Percentiles rank a stretch among this genome's conserved stretches.
phyloP scores from a whole-genome alignment of 53 echinoderm and acorn worm genomes.

The Paracentrotus lividus region DNA sequence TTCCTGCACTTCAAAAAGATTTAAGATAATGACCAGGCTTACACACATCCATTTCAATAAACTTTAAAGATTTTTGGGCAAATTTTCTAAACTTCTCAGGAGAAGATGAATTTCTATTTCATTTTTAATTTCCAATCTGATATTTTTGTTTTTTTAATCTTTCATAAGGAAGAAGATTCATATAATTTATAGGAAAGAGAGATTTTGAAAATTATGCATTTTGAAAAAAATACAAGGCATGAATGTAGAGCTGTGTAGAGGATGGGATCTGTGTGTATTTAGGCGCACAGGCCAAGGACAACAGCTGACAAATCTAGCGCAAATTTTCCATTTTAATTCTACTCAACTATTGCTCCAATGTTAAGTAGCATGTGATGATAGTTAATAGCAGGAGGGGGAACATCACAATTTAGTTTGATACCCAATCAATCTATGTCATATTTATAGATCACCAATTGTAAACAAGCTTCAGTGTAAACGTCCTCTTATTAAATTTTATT shows the following conservation, averaged over 20 bases:
- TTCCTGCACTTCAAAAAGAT: too few relatives aligned
- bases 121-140: too few relatives aligned
- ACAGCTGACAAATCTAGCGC: conserved; percentile 16
- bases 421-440: conserved; percentile 27
- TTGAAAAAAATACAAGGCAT: background rate
- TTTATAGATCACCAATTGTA: conserved; percentile 41
- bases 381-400: background rate
- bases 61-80: background rate
- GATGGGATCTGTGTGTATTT: background rate
- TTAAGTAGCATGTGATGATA: background rate
- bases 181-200: background rate
- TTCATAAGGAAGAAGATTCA: background rate
- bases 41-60: too few relatives aligned
- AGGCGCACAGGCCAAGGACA: background rate
- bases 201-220: background rate
- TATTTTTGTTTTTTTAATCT: too few relatives aligned
- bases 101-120: background rate
- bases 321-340: background rate
- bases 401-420: conserved; percentile 1
- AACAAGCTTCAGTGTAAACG: background rate
- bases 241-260: background rate
- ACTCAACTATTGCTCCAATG: conserved; percentile 5
- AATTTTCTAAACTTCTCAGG: background rate
- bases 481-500: background rate
- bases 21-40: too few relatives aligned